Conservation (phyloP, 1,140 invertebrate species). For the Drosophila nigrodunni region DNA sequence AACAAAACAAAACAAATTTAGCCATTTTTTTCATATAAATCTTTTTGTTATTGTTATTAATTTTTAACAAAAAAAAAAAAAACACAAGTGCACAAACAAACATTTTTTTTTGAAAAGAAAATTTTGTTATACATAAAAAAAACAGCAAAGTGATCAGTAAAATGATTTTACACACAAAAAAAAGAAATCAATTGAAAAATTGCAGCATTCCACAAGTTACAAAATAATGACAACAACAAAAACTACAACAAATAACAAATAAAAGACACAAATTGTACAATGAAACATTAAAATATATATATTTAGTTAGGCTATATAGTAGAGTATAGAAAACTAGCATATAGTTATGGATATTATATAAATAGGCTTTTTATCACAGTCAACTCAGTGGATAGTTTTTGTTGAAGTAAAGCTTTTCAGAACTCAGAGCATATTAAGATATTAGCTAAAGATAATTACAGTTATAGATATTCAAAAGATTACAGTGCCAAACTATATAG, state of each 20-base stretch:
- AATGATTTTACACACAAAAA: constrained; percentile 73
- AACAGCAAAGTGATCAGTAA: constrained; percentile 80
- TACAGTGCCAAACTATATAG: constrained; percentile 48
- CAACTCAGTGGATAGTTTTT: constrained; percentile 75
- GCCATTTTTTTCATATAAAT: constrained; percentile 77
- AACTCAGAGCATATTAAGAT: constrained; percentile 79
- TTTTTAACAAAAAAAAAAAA: constrained; percentile 63
- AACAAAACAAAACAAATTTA: constrained; percentile 54
- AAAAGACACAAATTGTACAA: constrained; percentile 76
- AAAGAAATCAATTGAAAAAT: constrained; percentile 36
- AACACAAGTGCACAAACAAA: constrained; percentile 49
- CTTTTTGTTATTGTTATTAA: constrained; percentile 83
- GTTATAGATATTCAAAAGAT: constrained; percentile 19
- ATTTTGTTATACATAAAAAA: constrained; percentile 44
- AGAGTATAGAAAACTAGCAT: not conserved
- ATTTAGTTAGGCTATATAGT: constrained; percentile 17
- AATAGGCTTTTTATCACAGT: constrained; percentile 38
- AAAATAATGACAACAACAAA: constrained; percentile 45
- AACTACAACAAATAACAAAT: constrained; percentile 40
- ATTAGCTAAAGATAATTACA: constrained; percentile 50
- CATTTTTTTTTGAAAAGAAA: constrained; percentile 54
- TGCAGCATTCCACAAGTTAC: constrained; percentile 65
- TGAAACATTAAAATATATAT: constrained; percentile 45
- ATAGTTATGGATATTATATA: constrained; percentile 29
- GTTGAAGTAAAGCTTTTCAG: constrained; percentile 50